phyloP scores from a whole-genome alignment of 1,140 invertebrate species.

The Triops cancriformis region DNA sequence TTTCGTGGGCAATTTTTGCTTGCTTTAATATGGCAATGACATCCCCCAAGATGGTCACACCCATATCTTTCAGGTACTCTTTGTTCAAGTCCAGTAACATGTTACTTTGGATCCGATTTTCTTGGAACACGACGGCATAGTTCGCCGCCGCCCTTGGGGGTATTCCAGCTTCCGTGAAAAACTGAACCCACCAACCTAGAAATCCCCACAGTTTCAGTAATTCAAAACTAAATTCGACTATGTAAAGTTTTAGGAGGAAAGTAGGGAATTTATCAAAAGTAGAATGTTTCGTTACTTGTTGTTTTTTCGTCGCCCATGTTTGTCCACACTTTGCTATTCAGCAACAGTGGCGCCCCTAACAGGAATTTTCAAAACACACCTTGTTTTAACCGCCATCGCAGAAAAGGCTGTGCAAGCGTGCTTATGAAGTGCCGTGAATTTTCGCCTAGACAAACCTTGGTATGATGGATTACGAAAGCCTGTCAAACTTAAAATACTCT shows the following conservation, averaged over 20 bases:
- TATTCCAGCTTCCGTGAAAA: constrained; percentile 68
- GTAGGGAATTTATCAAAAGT: too few species aligned
- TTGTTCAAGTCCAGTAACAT: constrained; percentile 74
- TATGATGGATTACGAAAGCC: background rate
- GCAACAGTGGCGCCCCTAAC: background rate
- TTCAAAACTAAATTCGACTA: background rate
- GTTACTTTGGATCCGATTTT: constrained; percentile 68
- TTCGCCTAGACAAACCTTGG: background rate
- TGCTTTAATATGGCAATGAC: constrained; percentile 75
- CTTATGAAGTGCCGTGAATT: background rate
- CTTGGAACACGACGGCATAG: constrained; percentile 71
- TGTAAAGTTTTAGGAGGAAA: background rate
- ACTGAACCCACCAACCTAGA: constrained; percentile 59
- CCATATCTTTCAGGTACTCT: constrained; percentile 74
- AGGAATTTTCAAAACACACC: background rate
- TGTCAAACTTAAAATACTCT: background rate
- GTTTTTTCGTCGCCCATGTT: background rate
- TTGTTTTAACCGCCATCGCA: constrained; percentile 5
- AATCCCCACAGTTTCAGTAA: too few species aligned
- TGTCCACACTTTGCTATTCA: background rate
- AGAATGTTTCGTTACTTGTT: background rate
- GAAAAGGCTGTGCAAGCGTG: background rate
- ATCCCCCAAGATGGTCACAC: constrained; percentile 69
- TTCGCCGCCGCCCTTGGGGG: constrained; percentile 60
- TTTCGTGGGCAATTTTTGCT: constrained; percentile 61